A percentile compares a stretch with the other conserved stretches of the same genome.
These are phyloP conservation scores for Dolichallabes microphthalmus DNA, from an alignment of 2,113 vertebrate species.

Conservation along the genomic window DNA sequence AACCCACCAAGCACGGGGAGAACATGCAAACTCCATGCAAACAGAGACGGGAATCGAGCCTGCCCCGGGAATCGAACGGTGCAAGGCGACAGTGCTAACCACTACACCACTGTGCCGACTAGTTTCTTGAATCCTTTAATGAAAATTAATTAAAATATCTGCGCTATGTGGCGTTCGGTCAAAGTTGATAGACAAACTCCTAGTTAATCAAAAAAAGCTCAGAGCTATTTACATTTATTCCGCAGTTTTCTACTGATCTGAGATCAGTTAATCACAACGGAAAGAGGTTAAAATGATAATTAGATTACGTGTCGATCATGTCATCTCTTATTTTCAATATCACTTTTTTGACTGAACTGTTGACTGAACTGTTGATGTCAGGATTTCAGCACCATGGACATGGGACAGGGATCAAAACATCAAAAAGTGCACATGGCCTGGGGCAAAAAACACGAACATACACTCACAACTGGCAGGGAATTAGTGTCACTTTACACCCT, in stretches of 20 bases:
- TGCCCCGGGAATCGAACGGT: too few species aligned
- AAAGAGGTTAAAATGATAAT: conserved; percentile 3
- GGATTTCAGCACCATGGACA: background rate
- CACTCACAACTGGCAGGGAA: background rate
- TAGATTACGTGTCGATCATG: background rate
- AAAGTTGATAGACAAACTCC: conserved; percentile 50
- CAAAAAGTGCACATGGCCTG: conserved; percentile 10
- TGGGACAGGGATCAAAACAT: background rate
- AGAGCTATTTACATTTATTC: conserved; percentile 57
- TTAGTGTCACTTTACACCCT: background rate
- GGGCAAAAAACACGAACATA: background rate
- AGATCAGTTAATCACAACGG: background rate
- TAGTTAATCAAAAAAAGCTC: conserved; percentile 39
- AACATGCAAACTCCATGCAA: too few species aligned
- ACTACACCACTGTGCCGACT: too few species aligned
- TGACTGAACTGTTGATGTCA: background rate
- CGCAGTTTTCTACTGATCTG: conserved; percentile 47
- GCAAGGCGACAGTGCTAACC: too few species aligned
- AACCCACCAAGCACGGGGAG: too few species aligned
- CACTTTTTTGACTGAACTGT: background rate
- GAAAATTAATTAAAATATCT: conserved; percentile 47
- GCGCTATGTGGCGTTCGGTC: conserved; percentile 45
- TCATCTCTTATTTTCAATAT: too few species aligned
- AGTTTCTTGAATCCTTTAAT: too few species aligned
- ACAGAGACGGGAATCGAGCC: too few species aligned